Conservation (phyloP, 2,888 invertebrate species). For the Protophormia terraenovae region DNA sequence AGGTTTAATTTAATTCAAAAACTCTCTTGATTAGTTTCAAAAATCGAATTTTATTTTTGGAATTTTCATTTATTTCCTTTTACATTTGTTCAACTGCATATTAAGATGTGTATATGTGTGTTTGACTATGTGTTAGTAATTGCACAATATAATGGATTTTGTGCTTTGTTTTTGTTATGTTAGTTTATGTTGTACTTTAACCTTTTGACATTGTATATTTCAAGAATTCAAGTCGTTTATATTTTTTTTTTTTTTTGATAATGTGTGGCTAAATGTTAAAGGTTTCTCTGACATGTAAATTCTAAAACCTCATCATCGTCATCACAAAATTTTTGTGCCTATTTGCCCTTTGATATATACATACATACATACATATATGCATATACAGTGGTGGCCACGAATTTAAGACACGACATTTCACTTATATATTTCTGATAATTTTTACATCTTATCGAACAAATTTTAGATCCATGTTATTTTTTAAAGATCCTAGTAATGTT, state of each 20-base stretch:
- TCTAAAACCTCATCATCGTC: slow-evolving; percentile 14
- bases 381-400: no score
- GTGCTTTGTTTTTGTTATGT: neutral
- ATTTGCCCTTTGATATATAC: neutral
- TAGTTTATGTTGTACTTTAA: slow-evolving; percentile 56
- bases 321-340: neutral
- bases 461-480: no score
- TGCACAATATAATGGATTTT: neutral
- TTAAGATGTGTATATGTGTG: neutral
- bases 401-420: no score
- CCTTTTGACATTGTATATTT: slow-evolving; percentile 45
- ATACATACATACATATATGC: neutral
- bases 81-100: neutral
- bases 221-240: slow-evolving; percentile 11
- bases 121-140: neutral
- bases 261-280: slow-evolving; percentile 54
- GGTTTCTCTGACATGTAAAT: slow-evolving; percentile 53
- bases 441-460: no score
- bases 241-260: no score
- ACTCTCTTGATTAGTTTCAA: neutral
- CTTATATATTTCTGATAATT: no score
- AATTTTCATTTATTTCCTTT: no score
- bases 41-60: no score
- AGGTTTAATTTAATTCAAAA: neutral
- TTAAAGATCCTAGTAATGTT: no score